phyloP scores from a whole-genome alignment of 2,888 invertebrate genomes.

The Nomada ferruginata region DNA sequence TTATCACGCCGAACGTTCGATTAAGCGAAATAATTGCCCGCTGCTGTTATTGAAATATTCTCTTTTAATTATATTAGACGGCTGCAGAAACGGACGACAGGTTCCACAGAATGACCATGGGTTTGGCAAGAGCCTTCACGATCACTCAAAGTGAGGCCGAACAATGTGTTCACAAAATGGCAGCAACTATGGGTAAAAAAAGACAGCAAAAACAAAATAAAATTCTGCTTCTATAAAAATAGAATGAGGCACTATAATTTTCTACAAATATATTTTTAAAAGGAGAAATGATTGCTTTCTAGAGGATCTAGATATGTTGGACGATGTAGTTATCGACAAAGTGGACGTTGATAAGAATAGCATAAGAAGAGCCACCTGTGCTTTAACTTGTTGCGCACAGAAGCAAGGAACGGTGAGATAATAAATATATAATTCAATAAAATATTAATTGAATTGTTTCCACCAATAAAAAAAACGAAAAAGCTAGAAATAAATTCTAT shows the following conservation, averaged over 20 bases:
- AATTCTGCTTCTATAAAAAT: background rate
- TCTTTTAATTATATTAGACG: background rate
- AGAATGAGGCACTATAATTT: no score
- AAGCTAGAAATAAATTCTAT: background rate
- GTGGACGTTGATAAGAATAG: background rate
- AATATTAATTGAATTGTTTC: background rate
- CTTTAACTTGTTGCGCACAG: background rate
- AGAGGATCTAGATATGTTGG: background rate
- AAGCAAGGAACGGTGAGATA: slow-evolving; percentile 7
- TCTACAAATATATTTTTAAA: background rate
- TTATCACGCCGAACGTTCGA: no score
- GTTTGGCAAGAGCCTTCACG: background rate
- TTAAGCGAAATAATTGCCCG: no score
- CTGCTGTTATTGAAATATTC: no score
- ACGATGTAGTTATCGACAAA: fast-evolving
- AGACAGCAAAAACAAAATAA: no score
- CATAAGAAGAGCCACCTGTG: background rate
- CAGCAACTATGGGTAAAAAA: background rate
- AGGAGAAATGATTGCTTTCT: background rate
- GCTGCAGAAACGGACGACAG: background rate
- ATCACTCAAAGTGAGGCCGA: background rate
- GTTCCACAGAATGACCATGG: fast-evolving
- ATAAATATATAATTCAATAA: background rate
- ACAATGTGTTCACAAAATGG: background rate
- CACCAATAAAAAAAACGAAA: background rate